Evolutionary conservation across 2,797 vertebrate genomes (phyloP).

Genomic region (Danio choprae): DNA sequence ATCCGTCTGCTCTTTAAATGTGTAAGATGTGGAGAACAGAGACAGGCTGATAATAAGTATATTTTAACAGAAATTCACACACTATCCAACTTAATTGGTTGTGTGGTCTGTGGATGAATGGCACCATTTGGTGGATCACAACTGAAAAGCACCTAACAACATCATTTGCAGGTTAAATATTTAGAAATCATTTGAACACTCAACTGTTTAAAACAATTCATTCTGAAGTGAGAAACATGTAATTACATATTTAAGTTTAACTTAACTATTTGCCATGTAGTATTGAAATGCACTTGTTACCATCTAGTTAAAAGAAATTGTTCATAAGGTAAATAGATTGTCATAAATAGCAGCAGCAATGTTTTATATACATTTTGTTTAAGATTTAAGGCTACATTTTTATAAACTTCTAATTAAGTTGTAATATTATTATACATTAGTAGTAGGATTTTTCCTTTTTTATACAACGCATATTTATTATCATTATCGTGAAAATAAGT

Average conservation of each 20-base stretch:
- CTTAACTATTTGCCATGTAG: background rate
- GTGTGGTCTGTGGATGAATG: background rate
- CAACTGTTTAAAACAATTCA: background rate
- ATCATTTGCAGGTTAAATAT: background rate
- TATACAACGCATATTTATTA: no score
- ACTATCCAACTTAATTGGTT: background rate
- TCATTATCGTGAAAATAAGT: background rate
- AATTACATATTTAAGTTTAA: background rate
- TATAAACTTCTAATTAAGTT: no score
- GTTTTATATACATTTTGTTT: background rate
- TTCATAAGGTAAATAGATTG: background rate
- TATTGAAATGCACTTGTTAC: background rate
- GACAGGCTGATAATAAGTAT: background rate
- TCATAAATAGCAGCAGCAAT: background rate
- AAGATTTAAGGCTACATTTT: background rate
- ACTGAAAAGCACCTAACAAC: background rate
- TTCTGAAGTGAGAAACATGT: background rate
- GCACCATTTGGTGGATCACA: constrained; percentile 1
- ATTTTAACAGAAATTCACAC: background rate
- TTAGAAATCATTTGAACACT: background rate
- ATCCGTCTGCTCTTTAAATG: constrained; percentile 61
- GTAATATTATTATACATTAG: background rate
- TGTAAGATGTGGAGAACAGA: constrained; percentile 7
- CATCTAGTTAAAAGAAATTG: background rate
- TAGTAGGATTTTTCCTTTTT: background rate